Evolutionary conservation across 2,888 invertebrate species (phyloP).

Genomic region (Drosophila nr. medialis): DNA sequence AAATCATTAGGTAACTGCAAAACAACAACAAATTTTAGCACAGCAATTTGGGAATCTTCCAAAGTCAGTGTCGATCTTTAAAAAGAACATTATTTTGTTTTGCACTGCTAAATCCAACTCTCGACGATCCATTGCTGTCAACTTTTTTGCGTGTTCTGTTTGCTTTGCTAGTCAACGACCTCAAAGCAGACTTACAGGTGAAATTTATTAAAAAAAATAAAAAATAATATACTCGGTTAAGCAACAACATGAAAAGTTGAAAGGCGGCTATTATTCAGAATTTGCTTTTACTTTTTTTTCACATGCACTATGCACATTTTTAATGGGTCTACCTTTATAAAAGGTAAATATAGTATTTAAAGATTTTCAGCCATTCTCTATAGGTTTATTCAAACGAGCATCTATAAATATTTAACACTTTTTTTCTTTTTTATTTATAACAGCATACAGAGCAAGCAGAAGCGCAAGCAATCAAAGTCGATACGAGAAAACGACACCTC

Average conservation of each 20-base stretch:
- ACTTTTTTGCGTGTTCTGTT: not conserved
- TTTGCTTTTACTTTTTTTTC: not conserved
- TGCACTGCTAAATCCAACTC: not conserved
- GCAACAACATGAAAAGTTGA: not conserved
- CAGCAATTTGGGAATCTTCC: not conserved
- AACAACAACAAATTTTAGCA: not conserved
- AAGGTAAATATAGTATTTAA: not conserved
- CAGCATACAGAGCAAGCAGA: slow-evolving; percentile 57
- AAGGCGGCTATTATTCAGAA: not conserved
- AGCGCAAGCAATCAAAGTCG: slow-evolving; percentile 46
- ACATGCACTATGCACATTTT: not conserved
- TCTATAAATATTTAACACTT: too few species aligned
- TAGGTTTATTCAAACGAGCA: not conserved
- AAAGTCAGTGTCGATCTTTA: not conserved
- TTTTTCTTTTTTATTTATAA: slow-evolving; percentile 3
- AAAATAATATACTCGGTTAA: not conserved
- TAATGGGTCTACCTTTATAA: not conserved
- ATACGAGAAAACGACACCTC: slow-evolving; percentile 67
- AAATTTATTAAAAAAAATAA: not conserved
- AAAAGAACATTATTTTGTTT: not conserved
- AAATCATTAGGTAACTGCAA: not conserved
- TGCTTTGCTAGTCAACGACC: not conserved
- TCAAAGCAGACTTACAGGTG: not conserved
- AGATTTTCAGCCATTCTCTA: not conserved
- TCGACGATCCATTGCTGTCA: not conserved